These are phyloP conservation scores for Hydrolagus colliei DNA, from an alignment of 2,797 vertebrate genomes.

Conservation along the genomic window DNA sequence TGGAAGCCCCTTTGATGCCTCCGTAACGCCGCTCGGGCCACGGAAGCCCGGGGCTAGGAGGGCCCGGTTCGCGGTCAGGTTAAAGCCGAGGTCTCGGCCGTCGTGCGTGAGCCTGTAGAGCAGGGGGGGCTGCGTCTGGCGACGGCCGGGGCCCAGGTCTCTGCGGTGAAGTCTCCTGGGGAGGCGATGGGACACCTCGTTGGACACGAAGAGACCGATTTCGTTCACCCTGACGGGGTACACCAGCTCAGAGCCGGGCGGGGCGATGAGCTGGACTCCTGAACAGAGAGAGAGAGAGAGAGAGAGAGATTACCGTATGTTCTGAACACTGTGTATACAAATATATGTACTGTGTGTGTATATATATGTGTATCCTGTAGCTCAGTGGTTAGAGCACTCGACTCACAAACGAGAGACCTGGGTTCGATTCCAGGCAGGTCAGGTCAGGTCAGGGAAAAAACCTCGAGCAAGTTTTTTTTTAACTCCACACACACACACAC, in stretches of 20 bases:
- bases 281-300: too few relatives aligned
- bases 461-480: too few relatives aligned
- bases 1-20: constrained; percentile 56
- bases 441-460: too few relatives aligned
- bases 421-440: too few relatives aligned
- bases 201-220: constrained; percentile 77
- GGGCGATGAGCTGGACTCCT: background rate
- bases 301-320: too few relatives aligned
- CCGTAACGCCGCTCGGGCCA: constrained; percentile 72
- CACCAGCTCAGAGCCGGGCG: constrained; percentile 61
- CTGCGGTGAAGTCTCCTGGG: constrained; percentile 64
- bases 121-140: constrained; percentile 44
- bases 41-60: constrained; percentile 76
- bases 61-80: constrained; percentile 74
- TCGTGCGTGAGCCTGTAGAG: constrained; percentile 70
- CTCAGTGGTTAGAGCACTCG: too few relatives aligned
- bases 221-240: constrained; percentile 77
- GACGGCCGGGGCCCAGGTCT: constrained; percentile 46
- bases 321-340: too few relatives aligned
- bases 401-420: too few relatives aligned
- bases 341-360: too few relatives aligned
- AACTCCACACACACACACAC: background rate
- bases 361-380: too few relatives aligned
- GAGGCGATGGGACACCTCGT: constrained; percentile 66
- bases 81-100: constrained; percentile 69